Evolutionary conservation across 2,888 invertebrate species (phyloP), one percentile per base, ranked within the genome.

Genomic region (Drosophila suboccidentalis): DNA sequence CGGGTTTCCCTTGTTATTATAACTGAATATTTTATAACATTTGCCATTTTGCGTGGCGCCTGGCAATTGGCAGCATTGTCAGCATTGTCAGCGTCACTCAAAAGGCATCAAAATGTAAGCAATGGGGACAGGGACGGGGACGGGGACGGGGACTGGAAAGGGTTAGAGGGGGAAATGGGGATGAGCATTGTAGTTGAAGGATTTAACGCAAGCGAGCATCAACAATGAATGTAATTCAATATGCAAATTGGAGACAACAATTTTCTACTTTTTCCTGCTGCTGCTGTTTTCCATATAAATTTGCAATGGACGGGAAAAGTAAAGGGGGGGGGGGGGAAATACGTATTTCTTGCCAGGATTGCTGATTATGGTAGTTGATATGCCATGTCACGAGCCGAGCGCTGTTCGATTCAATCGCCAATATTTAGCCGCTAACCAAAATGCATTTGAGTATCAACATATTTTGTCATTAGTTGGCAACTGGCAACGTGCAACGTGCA

Each of bases 181-280:
- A 10, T 19, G 65, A 38, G 10, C n/a, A 43, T 49, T 51, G 60
- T 26, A 63, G 53, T 49, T 43, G 59, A 19, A 39, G 74, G 66
- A 70, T 66, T 71, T 70, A 82, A 85, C 72, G 46, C 68, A 73
- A 59, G 80, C 72, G 58, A 80, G 64, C 78, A 83, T 75, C 78
- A 82, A 90, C 90, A 86, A 90, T 88, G 78, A 78, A 74, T 75
- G 86, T 88, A 90, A 90, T 90, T 90, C 89, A 83, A 88, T 88
- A 86, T 86, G 90, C 78, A 86, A 86, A 86, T 86, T 78, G 80
- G 57, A 65, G 71, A 71, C 74, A 78, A 80, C 73, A 78, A 78
- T 83, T 88, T 86, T 80, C 78, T 77, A 86, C 81, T 75, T 79
- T 68, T 76, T 47, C 22, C 58, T 22, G 22, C 26, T 26, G 26